Evolutionary conservation across 2,113 vertebrate genomes (phyloP).

Genomic region (Ploceus nigricollis): DNA sequence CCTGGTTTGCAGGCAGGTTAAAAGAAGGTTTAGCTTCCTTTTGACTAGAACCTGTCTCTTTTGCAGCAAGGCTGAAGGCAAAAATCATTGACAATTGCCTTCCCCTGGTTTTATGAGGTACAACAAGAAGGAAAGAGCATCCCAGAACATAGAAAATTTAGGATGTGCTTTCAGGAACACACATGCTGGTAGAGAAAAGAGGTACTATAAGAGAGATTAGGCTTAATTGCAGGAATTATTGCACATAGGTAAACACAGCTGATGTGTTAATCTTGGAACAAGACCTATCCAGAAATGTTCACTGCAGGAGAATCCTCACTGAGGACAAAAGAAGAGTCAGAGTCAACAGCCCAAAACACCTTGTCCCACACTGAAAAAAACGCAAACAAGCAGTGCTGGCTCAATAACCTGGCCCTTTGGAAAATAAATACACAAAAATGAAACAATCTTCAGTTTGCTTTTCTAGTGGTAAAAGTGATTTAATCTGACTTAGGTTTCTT

Average conservation of each 20-base stretch:
- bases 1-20: neutral
- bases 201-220: neutral
- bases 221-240: neutral
- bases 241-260: neutral
- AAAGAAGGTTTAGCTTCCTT: neutral
- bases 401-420: neutral
- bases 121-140: neutral
- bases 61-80: neutral
- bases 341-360: neutral
- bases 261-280: neutral
- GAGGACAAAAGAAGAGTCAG: neutral
- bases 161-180: neutral
- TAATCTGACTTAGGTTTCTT: neutral
- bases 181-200: neutral
- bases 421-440: neutral
- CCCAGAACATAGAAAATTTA: neutral
- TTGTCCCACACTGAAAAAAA: neutral
- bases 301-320: neutral
- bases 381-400: neutral
- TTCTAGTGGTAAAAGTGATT: neutral
- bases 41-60: neutral
- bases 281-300: neutral
- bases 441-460: neutral
- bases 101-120: rapidly evolving
- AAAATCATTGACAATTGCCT: neutral